These are phyloP conservation scores for Chrysocyon brachyurus DNA, from an alignment of 2,797 vertebrate genomes.

Conservation along the genomic window DNA sequence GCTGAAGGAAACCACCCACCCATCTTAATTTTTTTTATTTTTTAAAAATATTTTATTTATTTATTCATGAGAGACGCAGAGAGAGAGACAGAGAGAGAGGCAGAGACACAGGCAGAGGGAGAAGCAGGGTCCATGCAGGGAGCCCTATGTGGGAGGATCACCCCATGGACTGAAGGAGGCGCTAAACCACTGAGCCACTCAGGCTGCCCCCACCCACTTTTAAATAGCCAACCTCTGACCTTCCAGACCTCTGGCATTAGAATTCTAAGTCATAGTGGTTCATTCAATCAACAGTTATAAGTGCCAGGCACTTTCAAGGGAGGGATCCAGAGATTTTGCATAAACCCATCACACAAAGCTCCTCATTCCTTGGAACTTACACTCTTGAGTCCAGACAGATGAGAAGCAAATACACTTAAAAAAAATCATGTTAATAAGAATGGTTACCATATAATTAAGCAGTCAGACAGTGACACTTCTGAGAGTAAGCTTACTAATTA, in stretches of 20 bases:
- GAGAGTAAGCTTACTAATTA: conserved; percentile 7
- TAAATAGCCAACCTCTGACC: background rate
- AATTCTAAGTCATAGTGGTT: background rate
- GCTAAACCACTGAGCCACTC: no score
- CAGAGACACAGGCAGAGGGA: no score
- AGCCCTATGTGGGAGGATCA: no score
- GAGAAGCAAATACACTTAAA: background rate
- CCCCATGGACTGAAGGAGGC: no score
- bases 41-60: no score
- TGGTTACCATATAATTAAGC: background rate
- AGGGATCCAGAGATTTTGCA: background rate
- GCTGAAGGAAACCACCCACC: background rate
- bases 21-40: background rate
- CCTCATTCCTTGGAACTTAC: background rate
- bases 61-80: no score
- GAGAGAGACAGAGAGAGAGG: no score
- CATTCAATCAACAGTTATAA: conserved; percentile 15
- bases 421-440: background rate
- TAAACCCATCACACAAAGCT: background rate
- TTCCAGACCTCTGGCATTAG: background rate
- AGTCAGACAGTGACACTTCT: background rate
- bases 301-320: background rate
- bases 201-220: background rate
- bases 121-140: no score
- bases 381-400: background rate